These are phyloP conservation scores for Choristoneura fumiferana DNA, from an alignment of 1,140 invertebrate genomes.

Conservation along the genomic window DNA sequence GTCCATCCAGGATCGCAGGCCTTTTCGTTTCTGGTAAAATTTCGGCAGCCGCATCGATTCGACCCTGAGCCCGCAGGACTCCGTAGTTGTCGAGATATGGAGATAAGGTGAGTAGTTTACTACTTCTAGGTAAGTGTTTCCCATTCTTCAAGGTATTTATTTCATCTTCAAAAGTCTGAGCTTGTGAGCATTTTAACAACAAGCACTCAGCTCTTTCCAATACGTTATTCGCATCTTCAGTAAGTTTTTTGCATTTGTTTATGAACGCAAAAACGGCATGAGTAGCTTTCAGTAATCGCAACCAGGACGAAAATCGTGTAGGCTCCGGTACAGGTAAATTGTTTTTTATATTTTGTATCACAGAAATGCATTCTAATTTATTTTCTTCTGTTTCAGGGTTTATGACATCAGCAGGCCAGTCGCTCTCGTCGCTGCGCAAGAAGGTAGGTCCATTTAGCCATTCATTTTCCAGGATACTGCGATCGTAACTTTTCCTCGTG, in stretches of 20 bases:
- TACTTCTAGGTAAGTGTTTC: conserved; percentile 19
- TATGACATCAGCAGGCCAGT: conserved; percentile 22
- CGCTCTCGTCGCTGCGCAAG: conserved; percentile 12
- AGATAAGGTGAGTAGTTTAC: conserved; percentile 15
- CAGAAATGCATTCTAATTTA: conserved; percentile 12
- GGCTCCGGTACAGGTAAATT: conserved; percentile 22
- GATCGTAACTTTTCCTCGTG: conserved; percentile 25
- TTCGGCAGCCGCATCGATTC: conserved; percentile 15
- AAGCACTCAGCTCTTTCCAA: conserved; percentile 16
- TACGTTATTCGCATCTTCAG: not conserved
- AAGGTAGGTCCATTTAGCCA: conserved; percentile 28
- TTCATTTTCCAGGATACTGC: conserved; percentile 14
- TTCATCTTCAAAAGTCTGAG: conserved; percentile 21
- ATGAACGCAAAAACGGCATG: conserved; percentile 10
- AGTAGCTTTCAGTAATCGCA: conserved; percentile 16
- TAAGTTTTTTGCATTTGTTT: conserved; percentile 1
- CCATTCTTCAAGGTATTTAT: conserved; percentile 20
- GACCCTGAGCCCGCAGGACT: conserved; percentile 2
- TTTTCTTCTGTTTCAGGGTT: not conserved
- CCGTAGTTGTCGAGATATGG: conserved; percentile 14
- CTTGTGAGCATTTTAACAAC: conserved; percentile 20
- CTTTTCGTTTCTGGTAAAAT: conserved; percentile 1
- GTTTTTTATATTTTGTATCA: not conserved
- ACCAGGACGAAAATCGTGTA: conserved; percentile 22
- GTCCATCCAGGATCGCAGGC: conserved; percentile 16